phyloP scores from a whole-genome alignment of 1,140 invertebrate genomes.

The Drosophila truncata region DNA sequence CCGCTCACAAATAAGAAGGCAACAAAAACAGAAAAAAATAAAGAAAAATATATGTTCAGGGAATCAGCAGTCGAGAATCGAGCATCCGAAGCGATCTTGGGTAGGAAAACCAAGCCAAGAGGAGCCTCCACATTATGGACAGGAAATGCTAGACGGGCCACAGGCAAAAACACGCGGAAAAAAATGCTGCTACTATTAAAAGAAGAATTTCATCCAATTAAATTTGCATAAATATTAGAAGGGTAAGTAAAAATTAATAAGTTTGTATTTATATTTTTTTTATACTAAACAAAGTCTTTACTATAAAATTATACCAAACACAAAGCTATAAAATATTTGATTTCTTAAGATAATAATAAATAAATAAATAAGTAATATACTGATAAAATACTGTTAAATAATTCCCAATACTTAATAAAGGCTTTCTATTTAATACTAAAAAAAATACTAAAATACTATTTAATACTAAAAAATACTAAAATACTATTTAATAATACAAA shows the following conservation, averaged over 20 bases:
- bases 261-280: too few relatives aligned
- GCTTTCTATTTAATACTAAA: too few relatives aligned
- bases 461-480: too few relatives aligned
- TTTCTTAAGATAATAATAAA: neutral
- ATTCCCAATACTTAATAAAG: neutral
- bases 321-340: neutral
- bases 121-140: conserved; percentile 50
- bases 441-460: too few relatives aligned
- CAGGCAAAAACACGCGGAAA: conserved; percentile 23
- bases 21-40: neutral
- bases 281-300: too few relatives aligned
- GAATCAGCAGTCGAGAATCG: conserved; percentile 6
- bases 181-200: conserved; percentile 2
- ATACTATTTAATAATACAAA: too few relatives aligned
- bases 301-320: neutral
- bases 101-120: conserved; percentile 16
- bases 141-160: conserved; percentile 64
- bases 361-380: neutral
- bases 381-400: neutral
- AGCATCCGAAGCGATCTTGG: neutral
- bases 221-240: conserved; percentile 18
- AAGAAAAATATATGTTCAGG: neutral
- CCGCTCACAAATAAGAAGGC: conserved; percentile 13
- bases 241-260: neutral
- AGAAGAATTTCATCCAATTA: conserved; percentile 28